phyloP scores from a whole-genome alignment of 2,113 vertebrate species.

The Passer montanus region DNA sequence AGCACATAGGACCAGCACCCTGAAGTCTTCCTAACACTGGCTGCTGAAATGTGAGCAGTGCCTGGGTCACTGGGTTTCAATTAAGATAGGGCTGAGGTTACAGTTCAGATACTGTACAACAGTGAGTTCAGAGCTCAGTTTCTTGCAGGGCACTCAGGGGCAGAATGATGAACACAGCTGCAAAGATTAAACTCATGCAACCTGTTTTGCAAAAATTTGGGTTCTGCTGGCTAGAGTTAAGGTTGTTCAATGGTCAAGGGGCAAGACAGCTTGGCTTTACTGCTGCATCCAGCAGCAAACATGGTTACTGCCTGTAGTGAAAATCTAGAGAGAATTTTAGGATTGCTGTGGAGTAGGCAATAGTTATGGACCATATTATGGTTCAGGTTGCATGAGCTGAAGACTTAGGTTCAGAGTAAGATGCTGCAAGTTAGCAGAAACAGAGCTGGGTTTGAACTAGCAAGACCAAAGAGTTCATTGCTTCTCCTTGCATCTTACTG shows the following conservation, averaged over 20 bases:
- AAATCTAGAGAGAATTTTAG: neutral
- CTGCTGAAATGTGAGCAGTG: neutral
- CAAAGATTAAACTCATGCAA: neutral
- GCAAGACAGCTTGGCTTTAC: neutral
- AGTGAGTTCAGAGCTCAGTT: accelerated
- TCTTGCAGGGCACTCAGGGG: neutral
- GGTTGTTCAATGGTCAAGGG: neutral
- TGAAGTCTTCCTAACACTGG: neutral
- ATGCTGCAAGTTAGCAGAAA: neutral
- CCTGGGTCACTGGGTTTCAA: neutral
- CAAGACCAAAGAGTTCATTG: neutral
- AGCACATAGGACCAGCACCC: neutral
- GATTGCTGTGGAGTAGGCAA: neutral
- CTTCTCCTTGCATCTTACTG: neutral
- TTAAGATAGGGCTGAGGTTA: neutral
- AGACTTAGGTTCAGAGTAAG: neutral
- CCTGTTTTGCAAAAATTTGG: neutral
- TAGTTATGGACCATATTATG: neutral
- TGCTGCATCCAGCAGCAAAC: neutral
- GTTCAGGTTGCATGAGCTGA: neutral
- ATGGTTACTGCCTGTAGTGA: neutral
- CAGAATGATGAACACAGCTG: neutral
- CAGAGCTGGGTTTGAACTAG: neutral
- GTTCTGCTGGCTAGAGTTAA: neutral
- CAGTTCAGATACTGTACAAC: neutral